phyloP scores from a whole-genome alignment of 2,113 vertebrate species.

The Odontesthes bonariensis region DNA sequence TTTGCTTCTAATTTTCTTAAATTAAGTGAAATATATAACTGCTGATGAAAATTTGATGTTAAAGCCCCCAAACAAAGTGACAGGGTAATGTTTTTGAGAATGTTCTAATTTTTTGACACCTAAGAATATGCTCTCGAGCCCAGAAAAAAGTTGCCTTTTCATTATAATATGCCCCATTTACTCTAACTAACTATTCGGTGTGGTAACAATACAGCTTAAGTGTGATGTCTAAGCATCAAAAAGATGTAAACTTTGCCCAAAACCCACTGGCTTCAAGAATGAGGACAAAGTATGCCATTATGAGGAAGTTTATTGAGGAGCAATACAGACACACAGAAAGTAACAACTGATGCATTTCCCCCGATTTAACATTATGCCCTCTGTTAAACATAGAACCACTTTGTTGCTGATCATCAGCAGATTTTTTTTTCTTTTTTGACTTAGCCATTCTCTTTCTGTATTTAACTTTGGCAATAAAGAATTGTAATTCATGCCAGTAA shows the following conservation, averaged over 20 bases:
- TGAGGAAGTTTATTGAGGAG: slow-evolving; percentile 81
- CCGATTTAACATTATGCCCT: slow-evolving; percentile 89
- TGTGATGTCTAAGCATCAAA: too few relatives aligned
- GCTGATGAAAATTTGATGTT: too few relatives aligned
- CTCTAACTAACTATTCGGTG: too few relatives aligned
- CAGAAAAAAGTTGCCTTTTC: too few relatives aligned
- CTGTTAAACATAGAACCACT: slow-evolving; percentile 86
- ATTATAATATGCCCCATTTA: too few relatives aligned
- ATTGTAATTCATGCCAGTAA: slow-evolving; percentile 78
- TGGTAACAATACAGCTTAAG: too few relatives aligned
- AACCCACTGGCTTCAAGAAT: background rate
- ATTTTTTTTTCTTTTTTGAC: slow-evolving; percentile 39
- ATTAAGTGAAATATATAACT: too few relatives aligned
- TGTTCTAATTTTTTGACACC: too few relatives aligned
- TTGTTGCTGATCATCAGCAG: slow-evolving; percentile 85
- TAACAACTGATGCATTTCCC: slow-evolving; percentile 94
- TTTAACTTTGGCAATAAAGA: slow-evolving; percentile 84
- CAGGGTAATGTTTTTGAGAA: too few relatives aligned
- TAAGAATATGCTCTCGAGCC: too few relatives aligned
- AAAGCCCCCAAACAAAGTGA: too few relatives aligned
- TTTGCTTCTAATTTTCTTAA: too few relatives aligned
- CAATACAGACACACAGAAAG: slow-evolving; percentile 84
- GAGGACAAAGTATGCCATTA: slow-evolving; percentile 46
- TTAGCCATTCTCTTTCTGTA: slow-evolving; percentile 66
- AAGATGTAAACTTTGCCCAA: background rate